Evolutionary conservation across 2,797 vertebrate species (phyloP), one percentile per base, ranked within the genome.

Genomic region (Xenentodon cancila): DNA sequence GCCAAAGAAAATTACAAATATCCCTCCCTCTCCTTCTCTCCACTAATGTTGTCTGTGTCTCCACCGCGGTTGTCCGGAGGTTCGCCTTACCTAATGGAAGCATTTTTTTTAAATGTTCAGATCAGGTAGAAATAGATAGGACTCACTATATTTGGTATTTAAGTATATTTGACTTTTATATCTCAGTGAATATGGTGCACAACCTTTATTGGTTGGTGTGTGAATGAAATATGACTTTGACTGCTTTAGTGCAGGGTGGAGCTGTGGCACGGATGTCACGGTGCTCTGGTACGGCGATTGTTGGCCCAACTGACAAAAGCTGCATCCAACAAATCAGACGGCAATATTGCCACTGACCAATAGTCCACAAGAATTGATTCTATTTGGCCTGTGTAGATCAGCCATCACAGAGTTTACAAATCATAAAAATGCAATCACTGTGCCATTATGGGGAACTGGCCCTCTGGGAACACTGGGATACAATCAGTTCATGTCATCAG

Each of bases 401-500:
- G 68, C 84, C 73, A 80, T 84, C 63, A 37, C 69, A 46, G 48
- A 62, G 63, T 61, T 64, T 34, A 53, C 73, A 77, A 64, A 73
- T 80, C 68, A 71, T 59, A 80, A 45, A 80, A 83, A 78, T 75
- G 71, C 47, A 80, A 76, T 85, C 64, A 60, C 73, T 58, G n/a
- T 13, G 17, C 59, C 71, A 68, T 79, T 71, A 78, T 46, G 51
- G 54, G 47, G 54, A 43, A 18, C 50, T 30, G 45, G 67, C 75
- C 84, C 86, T 74, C 58, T 79, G 85, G 84, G 79, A 80, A 75
- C 74, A 62, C 52, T 57, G 47, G 54, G 77, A 79, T 76, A 47
- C 42, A 37, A 84, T 89, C 84, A 82, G 65, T 71, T 46, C 79
- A 49, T 84, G 75, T 85, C 83, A 85, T 84, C 81, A 81, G 74